phyloP scores from a whole-genome alignment of 2,797 vertebrate genomes.

The Loriculus beryllinus region DNA sequence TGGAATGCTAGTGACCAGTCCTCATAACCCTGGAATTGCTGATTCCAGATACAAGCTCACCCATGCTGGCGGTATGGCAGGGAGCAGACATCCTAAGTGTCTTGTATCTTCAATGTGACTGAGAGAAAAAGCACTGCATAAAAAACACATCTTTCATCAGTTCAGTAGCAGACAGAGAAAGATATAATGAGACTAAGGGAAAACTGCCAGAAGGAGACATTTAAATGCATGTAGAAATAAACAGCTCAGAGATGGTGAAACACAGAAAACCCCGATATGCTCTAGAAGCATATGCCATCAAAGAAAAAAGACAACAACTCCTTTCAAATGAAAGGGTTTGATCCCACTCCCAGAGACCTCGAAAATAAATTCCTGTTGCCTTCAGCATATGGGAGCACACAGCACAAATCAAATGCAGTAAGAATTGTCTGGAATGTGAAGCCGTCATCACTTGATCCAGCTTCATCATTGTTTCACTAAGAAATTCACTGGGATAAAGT shows the following conservation, averaged over 20 bases:
- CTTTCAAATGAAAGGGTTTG: not conserved
- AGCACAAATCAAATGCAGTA: not conserved
- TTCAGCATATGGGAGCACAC: not conserved
- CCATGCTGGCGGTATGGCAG: not conserved
- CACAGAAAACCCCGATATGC: rapidly evolving
- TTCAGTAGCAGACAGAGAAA: not conserved
- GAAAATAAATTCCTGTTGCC: not conserved
- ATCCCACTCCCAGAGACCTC: not conserved
- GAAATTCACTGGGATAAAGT: not conserved
- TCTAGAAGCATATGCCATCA: not conserved
- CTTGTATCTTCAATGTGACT: not conserved
- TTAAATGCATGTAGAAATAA: not conserved
- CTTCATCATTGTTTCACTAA: not conserved
- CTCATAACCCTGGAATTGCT: not conserved
- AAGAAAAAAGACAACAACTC: not conserved
- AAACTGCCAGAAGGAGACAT: not conserved
- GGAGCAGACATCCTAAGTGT: not conserved
- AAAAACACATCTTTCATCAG: not conserved
- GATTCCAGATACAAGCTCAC: not conserved
- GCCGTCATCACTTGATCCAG: not conserved
- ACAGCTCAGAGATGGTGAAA: not conserved
- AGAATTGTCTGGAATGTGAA: not conserved
- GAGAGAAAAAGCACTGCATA: not conserved
- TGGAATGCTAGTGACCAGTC: not conserved
- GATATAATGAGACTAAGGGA: not conserved